phyloP scores from a whole-genome alignment of 2,888 invertebrate species.

The Orthonevra nobilis region DNA sequence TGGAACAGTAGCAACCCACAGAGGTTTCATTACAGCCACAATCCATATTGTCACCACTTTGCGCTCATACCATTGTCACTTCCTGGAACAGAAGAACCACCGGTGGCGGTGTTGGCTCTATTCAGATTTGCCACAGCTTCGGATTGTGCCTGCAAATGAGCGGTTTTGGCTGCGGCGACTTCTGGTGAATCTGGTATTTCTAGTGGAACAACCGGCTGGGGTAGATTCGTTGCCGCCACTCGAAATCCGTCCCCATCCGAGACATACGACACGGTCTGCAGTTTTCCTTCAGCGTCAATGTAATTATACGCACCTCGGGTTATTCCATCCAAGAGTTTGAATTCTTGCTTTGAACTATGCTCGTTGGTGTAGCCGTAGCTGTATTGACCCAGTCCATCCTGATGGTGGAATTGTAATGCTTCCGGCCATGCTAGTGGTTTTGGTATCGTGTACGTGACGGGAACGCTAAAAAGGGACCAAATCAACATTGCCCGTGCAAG shows the following conservation, averaged over 20 bases:
- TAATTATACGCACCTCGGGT: conserved; percentile 82
- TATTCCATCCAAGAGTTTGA: conserved; percentile 81
- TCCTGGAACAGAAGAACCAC: neutral
- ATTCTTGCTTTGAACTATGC: conserved; percentile 82
- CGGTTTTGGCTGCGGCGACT: conserved; percentile 56
- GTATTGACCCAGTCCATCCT: conserved; percentile 82
- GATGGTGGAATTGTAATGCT: conserved; percentile 81
- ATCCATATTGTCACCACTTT: conserved; percentile 39
- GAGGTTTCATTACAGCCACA: conserved; percentile 56
- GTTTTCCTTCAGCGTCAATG: conserved; percentile 81
- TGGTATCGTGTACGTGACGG: conserved; percentile 50
- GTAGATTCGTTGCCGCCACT: conserved; percentile 82
- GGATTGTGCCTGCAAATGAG: conserved; percentile 68
- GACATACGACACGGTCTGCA: conserved; percentile 81
- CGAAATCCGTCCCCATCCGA: conserved; percentile 82
- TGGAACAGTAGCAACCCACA: conserved; percentile 3
- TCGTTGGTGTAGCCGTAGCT: conserved; percentile 82
- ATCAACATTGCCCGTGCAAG: too few species aligned
- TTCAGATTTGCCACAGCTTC: conserved; percentile 61
- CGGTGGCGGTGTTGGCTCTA: conserved; percentile 22
- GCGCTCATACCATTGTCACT: conserved; percentile 5
- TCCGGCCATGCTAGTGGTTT: conserved; percentile 71
- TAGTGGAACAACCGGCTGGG: conserved; percentile 72
- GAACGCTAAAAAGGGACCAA: conserved; percentile 32
- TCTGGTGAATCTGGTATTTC: conserved; percentile 64